These are phyloP conservation scores for Brachionus plicatilis DNA, from an alignment of 1,140 invertebrate genomes.

Conservation along the genomic window DNA sequence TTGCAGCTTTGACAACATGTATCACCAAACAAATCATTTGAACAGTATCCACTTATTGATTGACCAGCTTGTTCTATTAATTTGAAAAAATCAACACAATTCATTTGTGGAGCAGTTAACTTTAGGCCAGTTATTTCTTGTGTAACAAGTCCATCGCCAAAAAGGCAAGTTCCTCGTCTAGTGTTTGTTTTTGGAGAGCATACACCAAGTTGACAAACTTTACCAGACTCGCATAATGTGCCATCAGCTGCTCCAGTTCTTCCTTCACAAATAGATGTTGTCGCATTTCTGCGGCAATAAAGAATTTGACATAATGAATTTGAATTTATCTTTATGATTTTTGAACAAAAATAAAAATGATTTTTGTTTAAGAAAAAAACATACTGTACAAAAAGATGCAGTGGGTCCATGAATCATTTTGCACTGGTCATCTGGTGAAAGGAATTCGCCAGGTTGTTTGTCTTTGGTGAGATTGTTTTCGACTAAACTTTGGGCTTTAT, in stretches of 20 bases:
- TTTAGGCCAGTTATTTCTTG: not conserved
- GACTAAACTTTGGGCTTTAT: not conserved
- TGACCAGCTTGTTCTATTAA: not conserved
- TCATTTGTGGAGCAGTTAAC: not conserved
- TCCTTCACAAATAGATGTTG: not conserved
- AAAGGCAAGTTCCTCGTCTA: not conserved
- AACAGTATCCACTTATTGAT: not conserved
- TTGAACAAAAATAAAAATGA: not conserved
- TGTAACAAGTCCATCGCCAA: not conserved
- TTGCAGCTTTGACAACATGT: conserved; percentile 32
- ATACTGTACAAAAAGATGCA: not conserved
- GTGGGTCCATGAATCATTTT: conserved; percentile 22
- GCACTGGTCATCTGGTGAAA: conserved; percentile 11
- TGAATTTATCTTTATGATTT: not conserved
- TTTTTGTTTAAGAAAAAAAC: not conserved
- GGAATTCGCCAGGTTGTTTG: not conserved
- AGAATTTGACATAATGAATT: not conserved
- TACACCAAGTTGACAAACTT: not conserved
- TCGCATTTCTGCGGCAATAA: not conserved
- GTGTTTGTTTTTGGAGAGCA: not conserved
- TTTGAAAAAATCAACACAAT: not conserved
- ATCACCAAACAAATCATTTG: not conserved
- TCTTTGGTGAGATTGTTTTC: not conserved
- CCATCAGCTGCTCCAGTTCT: conserved; percentile 21
- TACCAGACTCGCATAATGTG: not conserved